Percentiles rank a stretch among this genome's conserved stretches.
These are phyloP conservation scores for Diachasmimorpha longicaudata DNA, from an alignment of 1,140 invertebrate species.

Conservation along the genomic window DNA sequence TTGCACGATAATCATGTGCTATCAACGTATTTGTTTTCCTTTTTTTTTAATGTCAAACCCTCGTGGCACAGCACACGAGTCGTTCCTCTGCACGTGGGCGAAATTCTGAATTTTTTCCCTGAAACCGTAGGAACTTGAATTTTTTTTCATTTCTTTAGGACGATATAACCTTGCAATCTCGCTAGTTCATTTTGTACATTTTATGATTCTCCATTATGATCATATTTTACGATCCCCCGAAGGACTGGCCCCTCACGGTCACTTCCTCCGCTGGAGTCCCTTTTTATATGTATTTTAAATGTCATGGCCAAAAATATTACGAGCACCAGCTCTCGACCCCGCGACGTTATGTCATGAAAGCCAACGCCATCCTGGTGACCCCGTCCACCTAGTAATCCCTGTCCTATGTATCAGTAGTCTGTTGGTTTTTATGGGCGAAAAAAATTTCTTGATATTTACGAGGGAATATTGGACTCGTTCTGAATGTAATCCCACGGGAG, in stretches of 20 bases:
- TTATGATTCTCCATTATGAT: neutral
- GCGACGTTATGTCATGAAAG: neutral
- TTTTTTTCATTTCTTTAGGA: neutral
- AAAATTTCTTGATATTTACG: neutral
- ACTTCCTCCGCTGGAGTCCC: neutral
- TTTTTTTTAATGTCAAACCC: slow-evolving; percentile 14
- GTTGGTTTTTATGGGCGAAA: neutral
- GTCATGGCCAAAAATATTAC: neutral
- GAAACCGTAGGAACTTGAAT: neutral
- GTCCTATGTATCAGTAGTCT: neutral
- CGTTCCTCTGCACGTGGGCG: neutral
- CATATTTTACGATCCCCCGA: neutral
- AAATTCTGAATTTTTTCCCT: slow-evolving; percentile 1
- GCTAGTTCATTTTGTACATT: neutral
- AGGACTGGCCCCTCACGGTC: neutral
- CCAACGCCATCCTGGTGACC: neutral
- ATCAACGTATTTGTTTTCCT: neutral
- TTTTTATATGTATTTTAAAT: neutral
- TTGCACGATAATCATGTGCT: neutral
- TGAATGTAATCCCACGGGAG: neutral
- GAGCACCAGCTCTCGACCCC: neutral
- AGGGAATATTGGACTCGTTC: neutral
- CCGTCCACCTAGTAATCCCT: neutral
- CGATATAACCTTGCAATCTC: neutral
- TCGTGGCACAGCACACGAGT: neutral